Evolutionary conservation across 2,888 invertebrate genomes (phyloP).

Genomic region (Apamea sordens): DNA sequence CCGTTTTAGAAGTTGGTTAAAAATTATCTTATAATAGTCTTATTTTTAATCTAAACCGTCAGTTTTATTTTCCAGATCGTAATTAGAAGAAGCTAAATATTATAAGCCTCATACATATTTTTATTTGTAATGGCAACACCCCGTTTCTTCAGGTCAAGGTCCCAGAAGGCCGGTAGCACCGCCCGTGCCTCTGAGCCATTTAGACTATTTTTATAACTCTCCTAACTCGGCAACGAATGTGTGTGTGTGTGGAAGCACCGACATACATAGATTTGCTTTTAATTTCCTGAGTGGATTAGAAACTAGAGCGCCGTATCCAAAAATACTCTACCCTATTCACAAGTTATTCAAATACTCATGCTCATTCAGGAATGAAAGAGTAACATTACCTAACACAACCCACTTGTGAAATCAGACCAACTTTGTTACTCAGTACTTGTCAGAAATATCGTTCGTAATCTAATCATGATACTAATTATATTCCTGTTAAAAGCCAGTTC

Average conservation of each 20-base stretch:
- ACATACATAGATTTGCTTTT: conserved; percentile 46
- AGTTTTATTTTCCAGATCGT: neutral
- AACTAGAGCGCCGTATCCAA: conserved; percentile 37
- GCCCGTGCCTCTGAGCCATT: conserved; percentile 29
- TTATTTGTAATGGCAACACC: neutral
- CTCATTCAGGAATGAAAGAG: conserved; percentile 27
- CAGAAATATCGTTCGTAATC: conserved; percentile 12
- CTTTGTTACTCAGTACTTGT: conserved; percentile 17
- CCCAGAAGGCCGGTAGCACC: conserved; percentile 15
- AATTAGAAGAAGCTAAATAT: neutral
- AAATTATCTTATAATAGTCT: no score
- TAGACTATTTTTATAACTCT: conserved; percentile 53
- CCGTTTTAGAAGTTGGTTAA: no score
- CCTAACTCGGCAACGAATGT: conserved; percentile 28
- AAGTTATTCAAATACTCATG: conserved; percentile 19
- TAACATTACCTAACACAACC: conserved; percentile 18
- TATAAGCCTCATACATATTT: neutral
- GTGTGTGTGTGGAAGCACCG: conserved; percentile 6
- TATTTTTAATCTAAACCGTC: neutral
- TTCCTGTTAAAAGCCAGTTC: conserved; percentile 3
- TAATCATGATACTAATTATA: conserved; percentile 19
- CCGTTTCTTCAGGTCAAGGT: conserved; percentile 48
- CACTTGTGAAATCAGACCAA: neutral
- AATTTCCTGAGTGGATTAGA: conserved; percentile 52
- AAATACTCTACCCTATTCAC: conserved; percentile 31